These are phyloP conservation scores for Melanocharis versteri DNA, from an alignment of 2,113 vertebrate genomes.

Conservation along the genomic window DNA sequence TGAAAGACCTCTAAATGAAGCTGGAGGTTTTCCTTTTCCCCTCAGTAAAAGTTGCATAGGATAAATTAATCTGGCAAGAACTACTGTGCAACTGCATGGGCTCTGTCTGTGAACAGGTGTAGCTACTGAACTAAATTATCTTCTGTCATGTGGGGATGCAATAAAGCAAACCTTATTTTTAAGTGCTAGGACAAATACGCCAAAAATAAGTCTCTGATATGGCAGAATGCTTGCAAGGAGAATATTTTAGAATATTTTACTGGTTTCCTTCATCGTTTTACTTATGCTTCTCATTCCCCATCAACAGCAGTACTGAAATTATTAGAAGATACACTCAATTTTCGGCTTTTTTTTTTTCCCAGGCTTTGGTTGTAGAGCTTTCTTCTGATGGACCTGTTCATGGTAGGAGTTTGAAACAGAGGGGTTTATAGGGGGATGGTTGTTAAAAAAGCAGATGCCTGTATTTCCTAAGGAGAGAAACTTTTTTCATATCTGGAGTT, in stretches of 20 bases:
- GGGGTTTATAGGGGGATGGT: background rate
- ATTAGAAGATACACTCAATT: background rate
- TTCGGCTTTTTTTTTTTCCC: background rate
- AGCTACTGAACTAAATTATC: background rate
- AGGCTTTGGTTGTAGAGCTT: background rate
- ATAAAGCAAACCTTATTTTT: background rate
- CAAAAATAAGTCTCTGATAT: background rate
- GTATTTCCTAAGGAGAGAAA: background rate
- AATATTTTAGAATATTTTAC: fast-evolving
- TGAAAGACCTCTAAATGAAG: background rate
- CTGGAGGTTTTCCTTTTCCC: background rate
- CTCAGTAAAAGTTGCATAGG: background rate
- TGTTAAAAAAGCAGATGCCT: background rate
- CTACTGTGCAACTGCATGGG: background rate
- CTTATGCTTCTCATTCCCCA: background rate
- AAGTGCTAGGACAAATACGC: background rate
- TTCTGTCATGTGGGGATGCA: background rate
- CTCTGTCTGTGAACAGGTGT: background rate
- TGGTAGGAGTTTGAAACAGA: background rate
- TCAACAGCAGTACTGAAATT: background rate
- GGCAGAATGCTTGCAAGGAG: background rate
- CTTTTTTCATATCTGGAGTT: background rate
- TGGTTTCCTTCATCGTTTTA: background rate
- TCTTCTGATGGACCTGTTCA: background rate
- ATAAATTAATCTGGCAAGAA: background rate